Evolutionary conservation across 2,888 invertebrate species (phyloP).

Genomic region (Nowickia ferox): DNA sequence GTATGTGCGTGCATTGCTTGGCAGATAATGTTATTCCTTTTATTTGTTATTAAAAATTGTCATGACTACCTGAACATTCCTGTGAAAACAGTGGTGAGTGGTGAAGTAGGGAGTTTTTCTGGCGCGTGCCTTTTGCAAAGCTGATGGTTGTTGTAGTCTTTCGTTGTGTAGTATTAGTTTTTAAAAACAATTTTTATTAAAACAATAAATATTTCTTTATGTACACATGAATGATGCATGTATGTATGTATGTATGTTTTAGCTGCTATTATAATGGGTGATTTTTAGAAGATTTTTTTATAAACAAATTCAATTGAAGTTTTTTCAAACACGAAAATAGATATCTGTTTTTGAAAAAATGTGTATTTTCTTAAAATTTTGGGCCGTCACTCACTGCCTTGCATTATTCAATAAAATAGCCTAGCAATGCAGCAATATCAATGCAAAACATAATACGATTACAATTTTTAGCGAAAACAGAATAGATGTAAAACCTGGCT

Average conservation of each 20-base stretch:
- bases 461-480: no score
- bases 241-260: neutral
- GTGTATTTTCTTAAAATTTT: no score
- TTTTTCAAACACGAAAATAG: no score
- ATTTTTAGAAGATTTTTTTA: neutral
- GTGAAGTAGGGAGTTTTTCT: slow-evolving; percentile 44
- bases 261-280: neutral
- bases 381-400: no score
- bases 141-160: slow-evolving; percentile 10
- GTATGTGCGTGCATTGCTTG: neutral
- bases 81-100: slow-evolving; percentile 14
- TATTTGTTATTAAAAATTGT: slow-evolving; percentile 39
- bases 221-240: neutral
- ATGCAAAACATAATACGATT: no score
- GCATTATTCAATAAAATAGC: no score
- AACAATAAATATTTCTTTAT: slow-evolving; percentile 72
- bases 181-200: slow-evolving; percentile 67
- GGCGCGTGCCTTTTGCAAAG: slow-evolving; percentile 58
- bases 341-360: no score
- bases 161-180: slow-evolving; percentile 32
- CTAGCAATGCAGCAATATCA: no score
- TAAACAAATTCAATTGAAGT: neutral
- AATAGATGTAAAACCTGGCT: no score
- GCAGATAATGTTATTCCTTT: slow-evolving; percentile 21
- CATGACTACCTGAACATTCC: slow-evolving; percentile 28